Percentiles rank a stretch among this genome's conserved stretches.
Evolutionary conservation across 2,797 vertebrate species (phyloP).

Genomic region (Iguana delicatissima): DNA sequence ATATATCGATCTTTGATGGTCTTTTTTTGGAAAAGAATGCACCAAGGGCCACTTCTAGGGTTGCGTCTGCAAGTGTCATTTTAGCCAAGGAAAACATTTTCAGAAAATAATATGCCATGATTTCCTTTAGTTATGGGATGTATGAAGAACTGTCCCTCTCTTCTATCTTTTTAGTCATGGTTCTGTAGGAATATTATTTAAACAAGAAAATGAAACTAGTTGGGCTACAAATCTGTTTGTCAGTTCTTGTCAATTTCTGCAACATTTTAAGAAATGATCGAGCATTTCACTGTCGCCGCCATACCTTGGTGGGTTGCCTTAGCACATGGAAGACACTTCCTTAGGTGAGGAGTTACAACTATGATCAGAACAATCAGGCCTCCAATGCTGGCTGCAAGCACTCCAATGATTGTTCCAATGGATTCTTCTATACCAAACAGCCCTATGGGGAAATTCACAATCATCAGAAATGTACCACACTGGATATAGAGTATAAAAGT

Average conservation of each 20-base stretch:
- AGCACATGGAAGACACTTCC: constrained; percentile 70
- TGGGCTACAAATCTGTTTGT: neutral
- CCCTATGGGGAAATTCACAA: constrained; percentile 53
- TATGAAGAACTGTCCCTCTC: neutral
- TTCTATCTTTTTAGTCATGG: neutral
- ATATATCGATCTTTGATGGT: neutral
- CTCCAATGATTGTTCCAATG: constrained; percentile 75
- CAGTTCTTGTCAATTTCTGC: neutral
- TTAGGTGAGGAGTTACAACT: constrained; percentile 71
- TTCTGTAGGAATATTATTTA: neutral
- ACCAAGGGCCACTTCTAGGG: neutral
- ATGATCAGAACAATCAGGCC: constrained; percentile 68
- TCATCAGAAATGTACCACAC: neutral
- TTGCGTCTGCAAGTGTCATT: neutral
- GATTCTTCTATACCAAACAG: constrained; percentile 77
- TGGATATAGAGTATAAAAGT: neutral
- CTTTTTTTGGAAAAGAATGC: neutral
- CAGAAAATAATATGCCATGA: constrained; percentile 31
- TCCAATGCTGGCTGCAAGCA: constrained; percentile 71
- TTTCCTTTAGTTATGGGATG: neutral
- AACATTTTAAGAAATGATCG: neutral
- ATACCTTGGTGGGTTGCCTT: constrained; percentile 58
- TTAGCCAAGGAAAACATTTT: neutral
- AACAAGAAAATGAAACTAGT: neutral
- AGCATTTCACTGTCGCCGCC: neutral